Base-by-base conservation (phyloP, 92 coral and sea anemone species). In the Palythoa grandiflora region DNA sequence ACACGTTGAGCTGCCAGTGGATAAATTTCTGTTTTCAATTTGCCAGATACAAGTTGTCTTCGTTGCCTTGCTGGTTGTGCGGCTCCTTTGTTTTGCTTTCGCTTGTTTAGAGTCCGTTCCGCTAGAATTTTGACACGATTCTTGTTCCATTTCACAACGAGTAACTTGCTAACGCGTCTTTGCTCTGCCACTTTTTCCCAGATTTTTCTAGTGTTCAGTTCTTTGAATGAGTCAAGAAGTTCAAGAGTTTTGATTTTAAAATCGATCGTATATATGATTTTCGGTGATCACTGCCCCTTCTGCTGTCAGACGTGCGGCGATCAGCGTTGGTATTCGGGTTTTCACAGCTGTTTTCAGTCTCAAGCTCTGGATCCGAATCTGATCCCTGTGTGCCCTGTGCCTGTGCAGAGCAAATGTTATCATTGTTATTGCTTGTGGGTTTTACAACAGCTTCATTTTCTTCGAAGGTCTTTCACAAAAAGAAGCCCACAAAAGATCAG, bases 191-290 rank as follows among this genome's bases (percentile, higher is more conserved):
- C 95, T 53, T 87, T 83, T 50, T 77, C 87, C 88, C 89, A 90
- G 53, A 47, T 57, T 36, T 90, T 93, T 78, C 75, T 87, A 40
- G 83, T 77, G 68, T 92, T 92, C 14, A 74, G 72, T 74, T 73
- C 87, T 48, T 68, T 93, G 70, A 80, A 36, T 55, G 89, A 51
- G 54, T 91, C 93, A 20, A 91, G 79, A 55, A 88, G 94, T 57
- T 93, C 88, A 53, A 93, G 84, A 88, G 91, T 91, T 91, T 91
- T 87, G 36, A 83, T 37, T 78, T 92, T 89, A 84, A 91, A 89
- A 78, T 93, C 94, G 38, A 91, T 63, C 9, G 93, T 91, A 90
- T 91, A 90, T 91, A 91, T 4, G 95, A 90, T 87, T 93, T 92
- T 68, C 91, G 71, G 81, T 59, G 84, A 51, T 73, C 75, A 39